phyloP scores from a whole-genome alignment of 92 coral and sea anemone species.

The Desmophyllum pertusum region DNA sequence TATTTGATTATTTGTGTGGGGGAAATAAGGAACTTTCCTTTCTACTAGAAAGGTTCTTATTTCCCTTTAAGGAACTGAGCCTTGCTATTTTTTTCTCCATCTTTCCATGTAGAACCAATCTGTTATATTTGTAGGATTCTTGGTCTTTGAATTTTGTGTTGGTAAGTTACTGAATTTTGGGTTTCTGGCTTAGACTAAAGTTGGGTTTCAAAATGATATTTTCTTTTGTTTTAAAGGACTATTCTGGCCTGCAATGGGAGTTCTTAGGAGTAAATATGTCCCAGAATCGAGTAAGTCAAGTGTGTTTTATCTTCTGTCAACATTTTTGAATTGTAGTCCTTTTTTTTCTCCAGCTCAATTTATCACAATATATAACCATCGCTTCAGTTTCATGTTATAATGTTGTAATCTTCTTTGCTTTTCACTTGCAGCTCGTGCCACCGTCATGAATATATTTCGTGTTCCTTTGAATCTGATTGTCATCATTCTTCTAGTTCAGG shows the following conservation, averaged over 20 bases:
- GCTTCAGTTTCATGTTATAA: neutral
- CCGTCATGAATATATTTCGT: slow-evolving; percentile 95
- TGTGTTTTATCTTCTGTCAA: neutral
- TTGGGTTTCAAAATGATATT: neutral
- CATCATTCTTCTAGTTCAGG: slow-evolving; percentile 88
- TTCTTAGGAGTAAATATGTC: slow-evolving; percentile 90
- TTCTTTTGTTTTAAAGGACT: slow-evolving; percentile 58
- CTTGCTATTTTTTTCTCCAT: too few relatives aligned
- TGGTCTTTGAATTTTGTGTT: slow-evolving; percentile 90
- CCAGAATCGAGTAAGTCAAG: slow-evolving; percentile 90
- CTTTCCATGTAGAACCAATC: slow-evolving; percentile 58
- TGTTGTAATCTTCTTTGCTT: neutral
- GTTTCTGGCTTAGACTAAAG: neutral
- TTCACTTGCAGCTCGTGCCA: slow-evolving; percentile 82
- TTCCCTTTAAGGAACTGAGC: too few relatives aligned
- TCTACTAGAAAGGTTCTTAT: too few relatives aligned
- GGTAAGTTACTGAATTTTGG: slow-evolving; percentile 58
- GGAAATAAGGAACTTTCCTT: too few relatives aligned
- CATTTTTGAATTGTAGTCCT: neutral
- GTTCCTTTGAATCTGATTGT: slow-evolving; percentile 92
- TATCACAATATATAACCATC: neutral
- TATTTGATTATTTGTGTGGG: too few relatives aligned
- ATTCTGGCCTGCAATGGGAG: slow-evolving; percentile 97
- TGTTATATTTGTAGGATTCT: slow-evolving; percentile 70
- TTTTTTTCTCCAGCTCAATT: neutral